phyloP scores from a whole-genome alignment of 2,888 invertebrate species.

The Ophion ventricosus region DNA sequence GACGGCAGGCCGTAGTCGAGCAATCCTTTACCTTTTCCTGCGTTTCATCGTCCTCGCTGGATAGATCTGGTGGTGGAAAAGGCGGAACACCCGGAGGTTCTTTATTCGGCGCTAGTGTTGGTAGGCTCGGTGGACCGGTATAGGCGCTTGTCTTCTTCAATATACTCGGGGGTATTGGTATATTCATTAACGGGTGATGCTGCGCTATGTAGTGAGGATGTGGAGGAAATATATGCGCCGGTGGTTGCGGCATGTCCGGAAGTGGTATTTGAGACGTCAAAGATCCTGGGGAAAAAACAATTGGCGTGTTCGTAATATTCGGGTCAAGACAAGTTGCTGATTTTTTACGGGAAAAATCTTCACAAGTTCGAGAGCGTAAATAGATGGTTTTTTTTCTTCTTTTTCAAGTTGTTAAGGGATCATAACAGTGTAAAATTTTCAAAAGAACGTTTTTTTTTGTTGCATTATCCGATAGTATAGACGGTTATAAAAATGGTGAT shows the following conservation, averaged over 20 bases:
- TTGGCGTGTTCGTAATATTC: background rate
- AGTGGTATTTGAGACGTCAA: slow-evolving; percentile 86
- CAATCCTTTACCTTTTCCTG: slow-evolving; percentile 73
- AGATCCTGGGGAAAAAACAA: slow-evolving; percentile 75
- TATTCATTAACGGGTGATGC: slow-evolving; percentile 83
- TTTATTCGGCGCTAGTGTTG: slow-evolving; percentile 82
- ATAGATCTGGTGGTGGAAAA: slow-evolving; percentile 91
- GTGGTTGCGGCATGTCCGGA: slow-evolving; percentile 83
- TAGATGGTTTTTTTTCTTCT: background rate
- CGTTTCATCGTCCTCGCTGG: slow-evolving; percentile 86
- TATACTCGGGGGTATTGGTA: slow-evolving; percentile 87
- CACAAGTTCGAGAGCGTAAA: background rate
- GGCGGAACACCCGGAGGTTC: slow-evolving; percentile 95
- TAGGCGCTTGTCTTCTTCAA: slow-evolving; percentile 89
- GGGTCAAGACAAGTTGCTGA: too few species aligned
- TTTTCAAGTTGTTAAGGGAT: background rate
- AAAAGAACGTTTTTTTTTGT: too few species aligned
- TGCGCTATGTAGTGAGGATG: slow-evolving; percentile 81
- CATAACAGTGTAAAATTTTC: too few species aligned
- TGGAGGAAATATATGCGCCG: slow-evolving; percentile 78
- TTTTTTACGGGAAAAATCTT: slow-evolving; percentile 1
- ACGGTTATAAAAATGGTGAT: too few species aligned
- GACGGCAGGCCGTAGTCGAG: background rate
- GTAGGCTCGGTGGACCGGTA: slow-evolving; percentile 77
- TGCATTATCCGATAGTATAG: too few species aligned